Evolutionary conservation across 2,797 vertebrate genomes (phyloP), one percentile per base, ranked within the genome.

Genomic region (Rhynchonycteris naso): DNA sequence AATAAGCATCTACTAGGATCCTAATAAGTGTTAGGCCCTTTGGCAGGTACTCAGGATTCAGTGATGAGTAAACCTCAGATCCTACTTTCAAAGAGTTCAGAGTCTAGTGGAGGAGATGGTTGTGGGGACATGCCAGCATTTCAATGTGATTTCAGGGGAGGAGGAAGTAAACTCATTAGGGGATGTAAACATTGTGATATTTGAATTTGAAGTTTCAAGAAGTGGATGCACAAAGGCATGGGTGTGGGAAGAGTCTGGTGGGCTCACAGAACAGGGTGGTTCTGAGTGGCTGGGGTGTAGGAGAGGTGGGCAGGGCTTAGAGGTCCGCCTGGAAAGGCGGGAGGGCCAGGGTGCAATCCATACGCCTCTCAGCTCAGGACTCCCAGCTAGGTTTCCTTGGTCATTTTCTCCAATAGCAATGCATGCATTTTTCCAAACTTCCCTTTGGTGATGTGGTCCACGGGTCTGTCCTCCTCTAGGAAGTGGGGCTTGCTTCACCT

Each of bases 181-280:
- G n/a, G 30, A 35, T 78, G 65, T 83, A 28, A 38, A 78, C 69
- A 58, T 4, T 38, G 61, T 74, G 38, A 14, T 12, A 72, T 78
- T 81, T 79, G 52, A 87, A 89, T 28, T 68, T 59, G 21, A 90
- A 90, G 38, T 22, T 95, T 95, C 15, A 68, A 81, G 35, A 89
- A 93, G 56, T 82, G 47, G 30, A 59, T 33, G 18, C 3, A 21
- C n/a, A n/a, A 89, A 68, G 52, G 14, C 74, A 79, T 1, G 7
- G 50, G 50, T 21, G 2, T 50, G 33, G 61, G 38, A 79, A 90
- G 63, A 56, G 33, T 71, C 47, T 74, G 63, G 28, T 30, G 21
- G 15, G 4, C 11, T 54, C 35, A 35, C 38, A 76, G 54, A 85
- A 4, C 6, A 93, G 65, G 10, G 21, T 26, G 38, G 10, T n/a